phyloP scores from a whole-genome alignment of 2,797 vertebrate genomes.

The Holocentrus rufus region DNA sequence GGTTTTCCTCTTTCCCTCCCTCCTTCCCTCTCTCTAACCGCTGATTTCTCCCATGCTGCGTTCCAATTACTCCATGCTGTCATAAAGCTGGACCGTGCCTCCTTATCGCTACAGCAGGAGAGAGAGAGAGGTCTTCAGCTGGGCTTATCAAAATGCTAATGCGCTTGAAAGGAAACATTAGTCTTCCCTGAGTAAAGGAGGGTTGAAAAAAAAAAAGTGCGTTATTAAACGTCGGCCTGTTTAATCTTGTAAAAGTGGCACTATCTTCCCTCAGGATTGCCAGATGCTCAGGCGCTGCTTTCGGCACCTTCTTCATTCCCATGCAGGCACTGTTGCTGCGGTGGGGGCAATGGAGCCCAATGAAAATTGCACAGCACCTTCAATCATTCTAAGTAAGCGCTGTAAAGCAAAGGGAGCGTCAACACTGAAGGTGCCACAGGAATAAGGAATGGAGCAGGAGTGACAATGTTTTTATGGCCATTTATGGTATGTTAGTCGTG shows the following conservation, averaged over 20 bases:
- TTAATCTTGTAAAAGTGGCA: constrained; percentile 75
- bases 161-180: constrained; percentile 74
- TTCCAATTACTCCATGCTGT: constrained; percentile 70
- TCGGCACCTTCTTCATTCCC: constrained; percentile 14
- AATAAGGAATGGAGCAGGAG: neutral
- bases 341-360: constrained; percentile 20
- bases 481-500: neutral
- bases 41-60: constrained; percentile 68
- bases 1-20: neutral
- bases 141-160: constrained; percentile 77
- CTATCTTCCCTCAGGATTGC: constrained; percentile 71
- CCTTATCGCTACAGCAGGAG: constrained; percentile 65
- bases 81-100: constrained; percentile 50
- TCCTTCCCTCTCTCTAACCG: constrained; percentile 42
- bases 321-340: neutral
- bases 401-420: constrained; percentile 58
- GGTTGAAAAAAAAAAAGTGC: constrained; percentile 54
- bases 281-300: constrained; percentile 59
- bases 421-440: neutral
- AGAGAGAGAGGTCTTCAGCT: constrained; percentile 67
- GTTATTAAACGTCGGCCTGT: constrained; percentile 76
- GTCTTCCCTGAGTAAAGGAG: constrained; percentile 62
- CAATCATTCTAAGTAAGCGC: constrained; percentile 61
- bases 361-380: constrained; percentile 64
- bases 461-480: neutral